Conservation (phyloP, 37 sponge, comb jelly and placozoan genomes). For the Tethya wilhelma region DNA sequence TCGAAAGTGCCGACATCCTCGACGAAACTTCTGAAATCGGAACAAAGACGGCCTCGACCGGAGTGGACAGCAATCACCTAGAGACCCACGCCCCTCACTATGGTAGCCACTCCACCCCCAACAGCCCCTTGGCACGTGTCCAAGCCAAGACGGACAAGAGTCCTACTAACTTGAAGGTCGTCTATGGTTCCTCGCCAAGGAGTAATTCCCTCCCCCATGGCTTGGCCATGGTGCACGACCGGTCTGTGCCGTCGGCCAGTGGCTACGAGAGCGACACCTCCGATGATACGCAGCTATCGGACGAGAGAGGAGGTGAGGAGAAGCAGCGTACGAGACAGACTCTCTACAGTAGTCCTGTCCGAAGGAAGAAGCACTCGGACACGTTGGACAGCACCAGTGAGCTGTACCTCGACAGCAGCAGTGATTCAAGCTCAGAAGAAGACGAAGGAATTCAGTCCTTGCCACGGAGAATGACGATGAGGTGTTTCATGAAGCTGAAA, state of each 20-base stretch:
- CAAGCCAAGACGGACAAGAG: background rate
- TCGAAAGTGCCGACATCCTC: constrained; percentile 2
- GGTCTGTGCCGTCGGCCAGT: background rate
- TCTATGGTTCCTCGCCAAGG: background rate
- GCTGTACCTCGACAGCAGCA: background rate
- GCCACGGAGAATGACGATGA: constrained; percentile 25
- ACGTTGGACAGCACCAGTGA: constrained; percentile 1
- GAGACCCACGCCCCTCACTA: background rate
- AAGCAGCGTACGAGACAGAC: background rate
- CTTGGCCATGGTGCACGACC: background rate
- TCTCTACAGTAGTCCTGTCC: background rate
- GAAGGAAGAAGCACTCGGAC: background rate
- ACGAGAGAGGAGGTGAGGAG: background rate
- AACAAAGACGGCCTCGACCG: background rate
- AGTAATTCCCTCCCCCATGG: background rate
- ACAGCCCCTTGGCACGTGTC: background rate
- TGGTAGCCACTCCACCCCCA: background rate
- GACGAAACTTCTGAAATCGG: background rate
- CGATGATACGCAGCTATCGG: background rate
- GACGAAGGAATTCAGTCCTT: background rate
- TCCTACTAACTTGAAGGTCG: background rate
- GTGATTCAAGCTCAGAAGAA: constrained; percentile 6
- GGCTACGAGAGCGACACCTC: background rate
- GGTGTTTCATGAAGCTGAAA: background rate
- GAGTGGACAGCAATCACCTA: no score